Percentiles rank a stretch among this genome's conserved stretches.
Conservation (phyloP, 1,140 invertebrate species). For the Ceratoteleas bidentatus region DNA sequence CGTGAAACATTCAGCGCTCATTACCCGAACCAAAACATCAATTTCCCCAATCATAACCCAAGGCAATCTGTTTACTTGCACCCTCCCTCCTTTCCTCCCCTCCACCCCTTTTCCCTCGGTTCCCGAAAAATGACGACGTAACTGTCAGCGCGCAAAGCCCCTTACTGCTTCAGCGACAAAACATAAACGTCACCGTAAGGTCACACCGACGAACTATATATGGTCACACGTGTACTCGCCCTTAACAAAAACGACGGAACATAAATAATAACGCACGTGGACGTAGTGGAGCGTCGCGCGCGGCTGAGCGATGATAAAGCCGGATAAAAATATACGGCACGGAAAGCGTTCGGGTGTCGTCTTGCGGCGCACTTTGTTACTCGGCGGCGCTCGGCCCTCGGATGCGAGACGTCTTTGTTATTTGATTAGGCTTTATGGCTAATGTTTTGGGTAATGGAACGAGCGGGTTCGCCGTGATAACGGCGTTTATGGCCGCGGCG, state of each 20-base stretch:
- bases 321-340: conserved; percentile 34
- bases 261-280: conserved; percentile 49
- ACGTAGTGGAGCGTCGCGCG: conserved; percentile 2
- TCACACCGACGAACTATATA: too few relatives aligned
- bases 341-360: conserved; percentile 1
- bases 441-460: conserved; percentile 12
- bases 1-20: too few relatives aligned
- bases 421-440: conserved; percentile 15
- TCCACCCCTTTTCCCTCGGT: too few relatives aligned
- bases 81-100: too few relatives aligned
- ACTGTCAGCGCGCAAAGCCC: too few relatives aligned
- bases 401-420: not conserved
- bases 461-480: conserved; percentile 1
- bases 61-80: too few relatives aligned
- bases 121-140: too few relatives aligned
- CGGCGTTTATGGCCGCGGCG: conserved; percentile 5
- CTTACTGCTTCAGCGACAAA: too few relatives aligned
- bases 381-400: not conserved
- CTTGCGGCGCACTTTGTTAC: not conserved
- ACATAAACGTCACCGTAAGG: too few relatives aligned
- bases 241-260: conserved; percentile 22
- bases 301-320: conserved; percentile 24
- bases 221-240: too few relatives aligned
- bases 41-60: too few relatives aligned
- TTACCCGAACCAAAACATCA: too few relatives aligned